phyloP scores from a whole-genome alignment of 1,140 invertebrate genomes.

The Cotesia typhae region DNA sequence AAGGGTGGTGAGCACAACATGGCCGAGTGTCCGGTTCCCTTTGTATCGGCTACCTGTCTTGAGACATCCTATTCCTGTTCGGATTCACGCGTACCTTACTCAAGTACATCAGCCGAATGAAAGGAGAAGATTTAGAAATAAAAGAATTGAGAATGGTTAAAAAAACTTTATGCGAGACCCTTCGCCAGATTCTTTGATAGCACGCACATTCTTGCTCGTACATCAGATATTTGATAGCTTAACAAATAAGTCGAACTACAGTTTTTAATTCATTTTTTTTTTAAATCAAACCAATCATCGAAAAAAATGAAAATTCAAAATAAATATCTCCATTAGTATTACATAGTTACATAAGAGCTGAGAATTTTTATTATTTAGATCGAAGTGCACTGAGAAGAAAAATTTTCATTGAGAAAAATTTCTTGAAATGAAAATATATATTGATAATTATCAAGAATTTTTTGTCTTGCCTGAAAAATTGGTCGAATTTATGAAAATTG shows the following conservation, averaged over 20 bases:
- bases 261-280: slow-evolving; percentile 43
- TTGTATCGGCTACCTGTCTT: slow-evolving; percentile 65
- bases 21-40: slow-evolving; percentile 60
- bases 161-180: slow-evolving; percentile 25
- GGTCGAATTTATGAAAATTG: no score
- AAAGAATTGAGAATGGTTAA: slow-evolving; percentile 17
- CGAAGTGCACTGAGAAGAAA: no score
- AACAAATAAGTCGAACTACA: slow-evolving; percentile 57
- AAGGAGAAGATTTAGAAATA: slow-evolving; percentile 37
- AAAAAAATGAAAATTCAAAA: no score
- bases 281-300: neutral
- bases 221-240: slow-evolving; percentile 66
- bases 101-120: slow-evolving; percentile 26
- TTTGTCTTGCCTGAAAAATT: no score
- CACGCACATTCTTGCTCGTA: slow-evolving; percentile 62
- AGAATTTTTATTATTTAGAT: no score
- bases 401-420: no score
- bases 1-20: slow-evolving; percentile 47
- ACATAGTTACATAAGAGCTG: no score
- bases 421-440: no score
- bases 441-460: no score
- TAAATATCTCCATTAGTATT: no score
- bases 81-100: slow-evolving; percentile 33
- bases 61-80: slow-evolving; percentile 53
- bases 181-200: slow-evolving; percentile 61